Conservation (phyloP, 2,113 vertebrate genomes). For the Gavia stellata region DNA sequence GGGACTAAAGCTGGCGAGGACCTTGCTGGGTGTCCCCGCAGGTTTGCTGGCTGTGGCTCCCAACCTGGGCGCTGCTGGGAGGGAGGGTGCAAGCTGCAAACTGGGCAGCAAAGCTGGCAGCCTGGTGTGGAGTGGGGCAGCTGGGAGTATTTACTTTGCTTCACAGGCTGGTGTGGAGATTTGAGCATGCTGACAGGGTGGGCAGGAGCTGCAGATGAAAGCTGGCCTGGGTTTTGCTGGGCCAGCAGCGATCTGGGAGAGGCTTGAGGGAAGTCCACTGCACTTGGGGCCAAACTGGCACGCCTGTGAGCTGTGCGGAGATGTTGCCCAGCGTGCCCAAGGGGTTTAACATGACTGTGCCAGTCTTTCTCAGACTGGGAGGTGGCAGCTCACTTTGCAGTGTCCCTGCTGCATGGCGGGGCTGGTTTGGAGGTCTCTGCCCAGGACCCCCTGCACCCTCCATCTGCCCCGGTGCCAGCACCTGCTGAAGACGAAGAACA, state of each 20-base stretch:
- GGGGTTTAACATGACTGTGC: background rate
- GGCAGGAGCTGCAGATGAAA: background rate
- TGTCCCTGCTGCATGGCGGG: background rate
- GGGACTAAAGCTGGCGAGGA: background rate
- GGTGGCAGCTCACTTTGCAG: background rate
- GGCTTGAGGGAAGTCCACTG: background rate
- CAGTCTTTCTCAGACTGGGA: background rate
- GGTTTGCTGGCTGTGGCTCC: background rate
- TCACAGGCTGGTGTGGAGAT: fast-evolving
- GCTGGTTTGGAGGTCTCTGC: background rate
- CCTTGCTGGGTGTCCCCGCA: background rate
- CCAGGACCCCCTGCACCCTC: background rate
- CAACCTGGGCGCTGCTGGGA: background rate
- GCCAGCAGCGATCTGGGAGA: background rate
- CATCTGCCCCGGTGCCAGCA: background rate
- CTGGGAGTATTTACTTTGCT: background rate
- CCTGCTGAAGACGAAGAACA: background rate
- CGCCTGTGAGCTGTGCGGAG: background rate
- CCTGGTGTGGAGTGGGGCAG: background rate
- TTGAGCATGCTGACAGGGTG: fast-evolving
- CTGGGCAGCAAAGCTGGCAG: background rate
- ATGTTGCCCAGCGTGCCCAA: fast-evolving
- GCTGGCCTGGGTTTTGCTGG: background rate
- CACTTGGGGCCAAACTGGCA: background rate
- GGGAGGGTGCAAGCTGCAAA: background rate